Evolutionary conservation across 2,797 vertebrate species (phyloP), one percentile per base, ranked within the genome.

Genomic region (Helostoma temminkii): DNA sequence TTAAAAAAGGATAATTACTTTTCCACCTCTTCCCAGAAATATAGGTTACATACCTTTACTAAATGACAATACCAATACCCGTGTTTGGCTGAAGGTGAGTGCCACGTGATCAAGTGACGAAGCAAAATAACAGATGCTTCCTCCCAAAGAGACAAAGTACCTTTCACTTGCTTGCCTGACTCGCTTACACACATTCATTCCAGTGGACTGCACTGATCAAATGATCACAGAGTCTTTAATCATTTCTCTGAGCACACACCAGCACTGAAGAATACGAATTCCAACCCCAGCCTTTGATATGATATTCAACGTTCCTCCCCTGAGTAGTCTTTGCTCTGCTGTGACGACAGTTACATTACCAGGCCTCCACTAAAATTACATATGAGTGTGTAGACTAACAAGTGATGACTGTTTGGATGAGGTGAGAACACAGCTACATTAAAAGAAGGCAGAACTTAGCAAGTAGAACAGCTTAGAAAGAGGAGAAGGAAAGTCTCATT

Each of bases 181-280:
- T 73, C 63, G 54, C 64, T 68, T 70, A 48, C 63, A 70, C 47
- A 61, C 64, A 52, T 49, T 76, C 42, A 48, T 46, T 76, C 28
- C 62, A 66, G 32, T 26, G 46, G 61, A 64, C 26, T 50, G 48
- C 46, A 54, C 59, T 76, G 71, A 83, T 83, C 68, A 82, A 80
- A 81, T 81, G 75, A 69, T 71, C 66, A 55, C 66, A 60, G 16
- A 42, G 62, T 71, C 75, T 78, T 78, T 71, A 84, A 85, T 88
- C 80, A 85, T 68, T 65, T 45, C 39, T 74, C 54, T 39, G 59
- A 63, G 42, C 26, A 64, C 32, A 59, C 64, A 80, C 57, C 47
- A 72, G 43, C 15, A 60, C 63, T 59, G 30, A 54, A 42, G 41
- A 74, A 82, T 41, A 72, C 39, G 26, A 68, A 67, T 59, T 79